Evolutionary conservation across 2,888 invertebrate genomes (phyloP), one percentile per base, ranked within the genome.

Genomic region (Acronicta leporina): DNA sequence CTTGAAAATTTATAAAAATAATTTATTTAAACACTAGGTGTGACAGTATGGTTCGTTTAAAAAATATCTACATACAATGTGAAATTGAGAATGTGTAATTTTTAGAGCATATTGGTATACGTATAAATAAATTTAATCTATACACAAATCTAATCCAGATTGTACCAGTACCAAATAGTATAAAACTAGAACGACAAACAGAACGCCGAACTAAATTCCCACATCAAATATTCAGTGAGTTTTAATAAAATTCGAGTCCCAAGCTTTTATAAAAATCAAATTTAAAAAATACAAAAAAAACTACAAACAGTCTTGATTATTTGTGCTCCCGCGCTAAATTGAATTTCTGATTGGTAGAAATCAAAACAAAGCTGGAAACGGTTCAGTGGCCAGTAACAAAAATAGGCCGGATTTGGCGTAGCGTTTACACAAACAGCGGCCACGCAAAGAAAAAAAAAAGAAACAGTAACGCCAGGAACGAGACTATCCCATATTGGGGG

Each of bases 331-430:
- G 53, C 51, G 53, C 68, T 59, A 79, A 79, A 79, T 80, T 80
- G 81, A 80, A 80, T 80, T 81, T 77, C 69, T 75, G 76, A 80
- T 79, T 68, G 69, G 63, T 68, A 58, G 69, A 78, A 77, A 74
- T 77, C 70, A 74, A 78, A 81, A 79, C 77, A 78, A 78, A 73
- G 73, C 75, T 61, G 51, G 67, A 30, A 61, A 48, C 79, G 82
- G 84, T 84, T 86, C 86, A 84, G 73, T 86, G 87, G 82, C 80
- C 82, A 80, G 79, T 79, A 77, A 83, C 82, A 84, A 86, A 87
- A 88, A 87, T 85, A 85, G 82, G 80, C 76, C 79, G 75, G 82
- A 83, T 87, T 87, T 81, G 78, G 74, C 75, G 73, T 70, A 71
- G 76, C 77, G 79, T 83, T 84, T 83, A 81, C 81, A 85, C 79